Evolutionary conservation across 2,113 vertebrate species (phyloP).

Genomic region (Condylura cristata): DNA sequence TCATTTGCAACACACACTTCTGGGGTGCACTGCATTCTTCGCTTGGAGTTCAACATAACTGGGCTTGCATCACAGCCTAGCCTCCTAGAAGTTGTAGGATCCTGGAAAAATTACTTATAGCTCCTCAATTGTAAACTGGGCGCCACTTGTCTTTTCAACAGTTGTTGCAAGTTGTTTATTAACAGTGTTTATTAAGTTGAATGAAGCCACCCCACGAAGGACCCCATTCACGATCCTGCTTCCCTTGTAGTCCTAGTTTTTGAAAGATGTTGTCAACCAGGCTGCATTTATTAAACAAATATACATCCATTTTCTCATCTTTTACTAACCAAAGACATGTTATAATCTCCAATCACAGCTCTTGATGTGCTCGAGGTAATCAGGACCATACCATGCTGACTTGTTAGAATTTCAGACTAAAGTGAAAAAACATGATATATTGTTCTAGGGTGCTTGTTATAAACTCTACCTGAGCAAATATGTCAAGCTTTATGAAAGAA

Average conservation of each 20-base stretch:
- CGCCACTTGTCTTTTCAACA: not conserved
- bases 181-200: not conserved
- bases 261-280: slow-evolving; percentile 14
- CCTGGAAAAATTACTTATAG: not conserved
- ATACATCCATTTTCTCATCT: slow-evolving; percentile 48
- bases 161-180: too few relatives aligned
- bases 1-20: not conserved
- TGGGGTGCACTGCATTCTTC: not conserved
- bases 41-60: not conserved
- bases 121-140: not conserved
- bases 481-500: slow-evolving; percentile 29
- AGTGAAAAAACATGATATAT: slow-evolving; percentile 34
- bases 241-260: not conserved
- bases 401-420: slow-evolving; percentile 42
- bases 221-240: not conserved
- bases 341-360: slow-evolving; percentile 26
- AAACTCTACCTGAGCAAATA: slow-evolving; percentile 47
- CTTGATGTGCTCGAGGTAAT: slow-evolving; percentile 49
- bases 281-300: slow-evolving; percentile 49
- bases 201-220: not conserved
- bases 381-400: not conserved
- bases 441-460: not conserved
- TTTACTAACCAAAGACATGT: slow-evolving; percentile 59
- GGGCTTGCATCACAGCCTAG: not conserved
- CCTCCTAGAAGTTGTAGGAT: not conserved